phyloP scores from a whole-genome alignment of 2,797 vertebrate species.

The Mycteria americana region DNA sequence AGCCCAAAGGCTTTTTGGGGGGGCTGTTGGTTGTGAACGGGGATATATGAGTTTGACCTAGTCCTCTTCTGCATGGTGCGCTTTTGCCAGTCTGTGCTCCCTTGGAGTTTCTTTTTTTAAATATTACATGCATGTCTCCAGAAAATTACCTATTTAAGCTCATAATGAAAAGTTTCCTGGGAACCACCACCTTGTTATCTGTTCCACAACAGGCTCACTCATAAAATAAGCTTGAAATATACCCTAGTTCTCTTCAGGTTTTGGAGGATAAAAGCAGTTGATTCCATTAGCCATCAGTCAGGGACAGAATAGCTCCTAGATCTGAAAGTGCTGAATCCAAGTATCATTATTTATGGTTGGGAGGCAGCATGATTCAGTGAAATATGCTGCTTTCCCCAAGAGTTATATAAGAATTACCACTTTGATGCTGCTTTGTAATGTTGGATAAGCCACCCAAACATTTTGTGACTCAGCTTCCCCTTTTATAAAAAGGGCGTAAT shows the following conservation, averaged over 20 bases:
- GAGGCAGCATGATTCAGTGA: conserved; percentile 4
- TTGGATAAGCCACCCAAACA: not conserved
- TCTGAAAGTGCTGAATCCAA: not conserved
- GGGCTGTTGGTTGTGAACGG: not conserved
- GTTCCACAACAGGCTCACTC: not conserved
- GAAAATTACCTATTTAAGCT: not conserved
- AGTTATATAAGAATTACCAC: not conserved
- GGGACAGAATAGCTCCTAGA: not conserved
- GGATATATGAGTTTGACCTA: not conserved
- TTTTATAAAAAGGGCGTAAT: not conserved
- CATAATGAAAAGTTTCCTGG: not conserved
- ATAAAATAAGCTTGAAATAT: conserved; percentile 17
- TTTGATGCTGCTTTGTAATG: not conserved
- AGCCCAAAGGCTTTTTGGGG: not conserved
- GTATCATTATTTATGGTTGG: not conserved
- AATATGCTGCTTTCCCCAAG: not conserved
- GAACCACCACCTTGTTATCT: not conserved
- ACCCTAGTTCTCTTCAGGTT: not conserved
- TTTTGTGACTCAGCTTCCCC: not conserved
- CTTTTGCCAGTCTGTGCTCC: not conserved
- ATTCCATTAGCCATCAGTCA: conserved; percentile 24
- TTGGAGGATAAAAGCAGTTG: conserved; percentile 17
- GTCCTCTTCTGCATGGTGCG: not conserved
- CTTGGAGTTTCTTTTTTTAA: not conserved
- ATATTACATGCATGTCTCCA: not conserved